phyloP scores from a whole-genome alignment of 2,113 vertebrate genomes.

The Callospermophilus lateralis region DNA sequence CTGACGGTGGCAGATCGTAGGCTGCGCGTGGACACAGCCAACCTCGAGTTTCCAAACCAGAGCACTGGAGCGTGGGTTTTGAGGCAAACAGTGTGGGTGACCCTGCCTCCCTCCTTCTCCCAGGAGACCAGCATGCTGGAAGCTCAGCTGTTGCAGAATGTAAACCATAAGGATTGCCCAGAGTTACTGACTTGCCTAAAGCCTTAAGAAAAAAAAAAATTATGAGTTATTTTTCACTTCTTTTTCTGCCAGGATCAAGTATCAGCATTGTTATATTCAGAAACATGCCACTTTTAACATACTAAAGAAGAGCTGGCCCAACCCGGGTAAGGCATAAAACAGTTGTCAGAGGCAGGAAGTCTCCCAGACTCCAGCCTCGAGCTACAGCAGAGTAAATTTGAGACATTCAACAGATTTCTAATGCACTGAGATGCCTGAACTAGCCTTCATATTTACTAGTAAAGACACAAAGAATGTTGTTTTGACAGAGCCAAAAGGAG shows the following conservation, averaged over 20 bases:
- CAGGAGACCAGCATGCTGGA: conserved; percentile 16
- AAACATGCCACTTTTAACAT: conserved; percentile 76
- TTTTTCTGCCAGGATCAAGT: conserved; percentile 81
- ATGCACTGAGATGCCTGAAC: conserved; percentile 55
- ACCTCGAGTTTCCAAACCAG: conserved; percentile 57
- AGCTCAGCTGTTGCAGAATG: conserved; percentile 76
- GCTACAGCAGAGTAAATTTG: conserved; percentile 76
- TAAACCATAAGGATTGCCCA: conserved; percentile 78
- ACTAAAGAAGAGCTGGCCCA: conserved; percentile 61
- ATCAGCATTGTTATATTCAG: conserved; percentile 81
- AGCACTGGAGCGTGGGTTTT: conserved; percentile 15
- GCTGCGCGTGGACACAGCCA: conserved; percentile 12
- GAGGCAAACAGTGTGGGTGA: conserved; percentile 52
- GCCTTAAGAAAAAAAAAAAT: conserved; percentile 77
- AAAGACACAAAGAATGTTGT: conserved; percentile 79
- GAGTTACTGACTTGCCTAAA: conserved; percentile 81
- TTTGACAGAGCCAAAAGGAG: conserved; percentile 78
- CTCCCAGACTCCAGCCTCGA: conserved; percentile 70
- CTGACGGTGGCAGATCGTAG: neutral
- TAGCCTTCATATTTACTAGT: conserved; percentile 77
- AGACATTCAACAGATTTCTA: conserved; percentile 75
- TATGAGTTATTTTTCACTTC: conserved; percentile 83
- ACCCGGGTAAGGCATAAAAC: conserved; percentile 48
- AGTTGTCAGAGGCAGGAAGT: conserved; percentile 75
- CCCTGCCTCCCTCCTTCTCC: conserved; percentile 54